These are phyloP conservation scores for Diplogasteroides magnus DNA, from an alignment of 1,140 invertebrate genomes.

Conservation along the genomic window DNA sequence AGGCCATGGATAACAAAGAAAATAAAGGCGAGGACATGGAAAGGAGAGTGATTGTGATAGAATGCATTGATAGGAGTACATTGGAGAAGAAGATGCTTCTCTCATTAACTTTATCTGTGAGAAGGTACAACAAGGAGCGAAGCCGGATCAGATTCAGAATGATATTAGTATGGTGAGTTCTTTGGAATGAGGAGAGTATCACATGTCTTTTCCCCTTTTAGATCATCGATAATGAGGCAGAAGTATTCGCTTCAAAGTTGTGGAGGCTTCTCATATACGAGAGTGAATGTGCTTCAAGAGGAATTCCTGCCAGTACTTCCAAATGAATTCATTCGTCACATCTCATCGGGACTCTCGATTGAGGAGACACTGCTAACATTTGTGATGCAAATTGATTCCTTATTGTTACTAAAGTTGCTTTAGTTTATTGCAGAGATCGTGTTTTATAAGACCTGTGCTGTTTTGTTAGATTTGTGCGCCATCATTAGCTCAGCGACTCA, in stretches of 20 bases:
- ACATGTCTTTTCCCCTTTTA: conserved; percentile 57
- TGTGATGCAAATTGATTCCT: too few relatives aligned
- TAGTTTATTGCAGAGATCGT: too few relatives aligned
- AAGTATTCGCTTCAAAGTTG: conserved; percentile 99
- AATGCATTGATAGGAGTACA: not conserved
- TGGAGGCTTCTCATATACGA: conserved; percentile 97
- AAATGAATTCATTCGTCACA: too few relatives aligned
- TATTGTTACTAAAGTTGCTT: too few relatives aligned
- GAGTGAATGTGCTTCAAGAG: conserved; percentile 70
- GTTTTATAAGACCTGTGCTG: too few relatives aligned
- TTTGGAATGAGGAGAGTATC: not conserved
- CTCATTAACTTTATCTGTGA: conserved; percentile 97
- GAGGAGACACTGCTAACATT: too few relatives aligned
- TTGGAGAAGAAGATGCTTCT: conserved; percentile 76
- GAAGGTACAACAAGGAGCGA: conserved; percentile 84
- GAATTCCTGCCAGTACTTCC: too few relatives aligned
- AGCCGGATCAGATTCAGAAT: conserved; percentile 85
- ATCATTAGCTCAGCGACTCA: too few relatives aligned
- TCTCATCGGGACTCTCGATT: too few relatives aligned
- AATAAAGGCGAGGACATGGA: conserved; percentile 77
- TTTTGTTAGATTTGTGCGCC: too few relatives aligned
- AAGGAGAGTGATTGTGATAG: too few relatives aligned
- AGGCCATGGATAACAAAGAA: conserved; percentile 99
- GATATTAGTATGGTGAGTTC: conserved; percentile 90
- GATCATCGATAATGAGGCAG: conserved; percentile 96